Evolutionary conservation across 2,113 vertebrate genomes (phyloP).

Genomic region (Talpa occidentalis): DNA sequence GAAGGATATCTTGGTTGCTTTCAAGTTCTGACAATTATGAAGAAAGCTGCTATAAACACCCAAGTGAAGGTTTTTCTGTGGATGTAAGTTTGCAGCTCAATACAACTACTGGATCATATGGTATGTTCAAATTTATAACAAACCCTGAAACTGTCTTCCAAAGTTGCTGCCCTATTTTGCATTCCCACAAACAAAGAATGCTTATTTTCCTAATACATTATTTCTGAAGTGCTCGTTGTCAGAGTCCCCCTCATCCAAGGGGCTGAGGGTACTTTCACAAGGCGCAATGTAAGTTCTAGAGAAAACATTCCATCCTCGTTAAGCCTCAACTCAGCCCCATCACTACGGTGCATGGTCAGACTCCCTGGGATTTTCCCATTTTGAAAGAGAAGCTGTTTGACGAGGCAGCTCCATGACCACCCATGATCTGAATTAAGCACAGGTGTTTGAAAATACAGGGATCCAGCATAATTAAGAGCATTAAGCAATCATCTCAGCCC

Average conservation of each 20-base stretch:
- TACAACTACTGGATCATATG: not conserved
- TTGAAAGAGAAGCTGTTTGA: not conserved
- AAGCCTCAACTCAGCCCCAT: not conserved
- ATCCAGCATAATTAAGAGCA: conserved; percentile 69
- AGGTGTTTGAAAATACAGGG: conserved; percentile 66
- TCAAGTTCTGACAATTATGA: not conserved
- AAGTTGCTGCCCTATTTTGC: not conserved
- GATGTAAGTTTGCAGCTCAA: not conserved
- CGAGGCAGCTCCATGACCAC: conserved; percentile 63
- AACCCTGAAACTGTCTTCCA: not conserved
- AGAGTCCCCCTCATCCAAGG: not conserved
- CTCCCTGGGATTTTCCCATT: conserved; percentile 17
- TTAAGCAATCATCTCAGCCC: conserved; percentile 71
- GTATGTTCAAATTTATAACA: not conserved
- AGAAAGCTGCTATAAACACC: not conserved
- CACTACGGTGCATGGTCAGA: not conserved
- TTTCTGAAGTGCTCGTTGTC: not conserved
- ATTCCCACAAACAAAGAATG: not conserved
- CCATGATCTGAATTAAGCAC: conserved; percentile 68
- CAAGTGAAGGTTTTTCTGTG: not conserved
- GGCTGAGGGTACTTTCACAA: not conserved
- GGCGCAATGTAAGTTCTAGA: not conserved
- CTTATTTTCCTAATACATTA: not conserved
- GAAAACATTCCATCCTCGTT: not conserved
- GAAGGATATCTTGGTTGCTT: not conserved